A percentile compares a stretch with the other conserved stretches of the same genome.
Conservation (phyloP, 2,888 invertebrate genomes). For the Acutogordius australiensis region DNA sequence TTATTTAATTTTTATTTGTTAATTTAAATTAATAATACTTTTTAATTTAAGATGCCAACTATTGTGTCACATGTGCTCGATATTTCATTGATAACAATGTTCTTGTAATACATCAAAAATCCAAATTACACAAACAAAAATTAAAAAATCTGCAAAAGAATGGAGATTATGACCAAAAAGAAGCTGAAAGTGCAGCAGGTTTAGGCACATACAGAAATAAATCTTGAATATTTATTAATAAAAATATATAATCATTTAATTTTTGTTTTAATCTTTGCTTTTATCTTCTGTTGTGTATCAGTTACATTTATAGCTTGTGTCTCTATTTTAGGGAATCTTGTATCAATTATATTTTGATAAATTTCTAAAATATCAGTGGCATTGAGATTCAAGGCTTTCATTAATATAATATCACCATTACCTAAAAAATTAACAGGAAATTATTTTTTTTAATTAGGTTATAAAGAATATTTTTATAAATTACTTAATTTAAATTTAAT, state of each 20-base stretch:
- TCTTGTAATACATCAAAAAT: constrained; percentile 13
- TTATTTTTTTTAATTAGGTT: background rate
- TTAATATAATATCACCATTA: background rate
- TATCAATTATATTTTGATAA: constrained; percentile 5
- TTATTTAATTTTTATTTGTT: no score
- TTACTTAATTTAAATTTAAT: constrained; percentile 1
- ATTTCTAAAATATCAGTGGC: background rate
- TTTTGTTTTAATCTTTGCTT: constrained; percentile 1
- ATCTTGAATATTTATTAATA: background rate
- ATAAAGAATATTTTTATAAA: background rate
- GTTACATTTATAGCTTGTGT: background rate
- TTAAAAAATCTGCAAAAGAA: constrained; percentile 21
- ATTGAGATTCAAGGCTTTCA: constrained; percentile 3
- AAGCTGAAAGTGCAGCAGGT: constrained; percentile 9
- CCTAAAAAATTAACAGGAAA: constrained; percentile 1
- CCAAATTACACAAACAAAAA: constrained; percentile 17
- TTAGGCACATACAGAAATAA: constrained; percentile 9
- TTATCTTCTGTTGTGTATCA: background rate
- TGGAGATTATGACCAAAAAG: background rate
- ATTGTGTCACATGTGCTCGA: constrained; percentile 1
- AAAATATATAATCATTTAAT: no score
- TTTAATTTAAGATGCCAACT: no score
- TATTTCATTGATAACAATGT: background rate
- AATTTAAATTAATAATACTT: no score
- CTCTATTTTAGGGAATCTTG: background rate